Conservation (phyloP, 2,113 vertebrate species). For the Bungarus multicinctus region DNA sequence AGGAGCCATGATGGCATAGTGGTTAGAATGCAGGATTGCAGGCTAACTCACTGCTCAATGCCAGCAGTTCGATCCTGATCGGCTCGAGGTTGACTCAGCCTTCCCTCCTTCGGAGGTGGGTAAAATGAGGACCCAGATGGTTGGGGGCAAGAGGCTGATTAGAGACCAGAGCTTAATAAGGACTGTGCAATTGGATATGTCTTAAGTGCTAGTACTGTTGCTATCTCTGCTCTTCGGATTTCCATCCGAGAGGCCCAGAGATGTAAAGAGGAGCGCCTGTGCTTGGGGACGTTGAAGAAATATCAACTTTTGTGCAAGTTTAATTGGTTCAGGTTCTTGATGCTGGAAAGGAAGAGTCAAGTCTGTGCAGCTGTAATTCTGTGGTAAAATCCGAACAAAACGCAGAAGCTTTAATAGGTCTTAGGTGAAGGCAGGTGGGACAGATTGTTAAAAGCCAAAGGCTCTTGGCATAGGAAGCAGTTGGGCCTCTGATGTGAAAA, state of each 20-base stretch:
- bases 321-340: background rate
- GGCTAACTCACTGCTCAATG: too few relatives aligned
- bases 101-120: too few relatives aligned
- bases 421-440: background rate
- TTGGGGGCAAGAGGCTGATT: too few relatives aligned
- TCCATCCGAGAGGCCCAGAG: background rate
- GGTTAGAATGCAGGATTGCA: too few relatives aligned
- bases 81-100: too few relatives aligned
- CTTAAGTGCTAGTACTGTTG: too few relatives aligned
- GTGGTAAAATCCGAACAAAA: background rate
- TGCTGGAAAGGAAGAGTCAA: background rate
- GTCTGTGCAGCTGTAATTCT: background rate
- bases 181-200: too few relatives aligned
- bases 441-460: background rate
- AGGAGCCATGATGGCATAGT: too few relatives aligned
- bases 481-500: background rate
- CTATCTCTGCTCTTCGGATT: background rate
- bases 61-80: too few relatives aligned
- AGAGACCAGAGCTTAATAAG: too few relatives aligned
- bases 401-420: background rate
- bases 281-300: background rate
- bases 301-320: background rate
- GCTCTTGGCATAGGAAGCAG: background rate
- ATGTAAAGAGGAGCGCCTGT: background rate
- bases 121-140: too few relatives aligned